phyloP scores from a whole-genome alignment of 1,140 invertebrate species.

The Lerema accius region DNA sequence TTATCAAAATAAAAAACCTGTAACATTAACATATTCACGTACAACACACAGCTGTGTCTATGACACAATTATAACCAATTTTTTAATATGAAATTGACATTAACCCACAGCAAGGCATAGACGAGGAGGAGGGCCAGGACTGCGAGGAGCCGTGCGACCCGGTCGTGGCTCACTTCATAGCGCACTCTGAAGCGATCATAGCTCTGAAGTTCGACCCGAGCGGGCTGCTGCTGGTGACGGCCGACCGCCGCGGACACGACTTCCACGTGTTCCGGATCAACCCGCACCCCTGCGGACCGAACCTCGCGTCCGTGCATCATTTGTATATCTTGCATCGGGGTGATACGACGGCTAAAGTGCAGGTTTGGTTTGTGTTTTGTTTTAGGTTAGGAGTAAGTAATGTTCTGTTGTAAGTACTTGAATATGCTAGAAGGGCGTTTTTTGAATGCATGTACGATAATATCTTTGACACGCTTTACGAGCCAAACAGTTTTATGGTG shows the following conservation, averaged over 20 bases:
- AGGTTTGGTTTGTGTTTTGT: no score
- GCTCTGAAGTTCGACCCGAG: slow-evolving; percentile 96
- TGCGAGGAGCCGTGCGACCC: slow-evolving; percentile 84
- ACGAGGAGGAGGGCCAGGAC: slow-evolving; percentile 84
- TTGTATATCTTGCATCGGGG: slow-evolving; percentile 96
- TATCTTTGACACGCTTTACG: no score
- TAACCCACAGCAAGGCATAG: slow-evolving; percentile 77
- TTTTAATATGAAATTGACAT: no score
- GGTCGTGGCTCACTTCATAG: slow-evolving; percentile 96
- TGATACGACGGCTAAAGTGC: slow-evolving; percentile 92
- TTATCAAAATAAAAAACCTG: no score
- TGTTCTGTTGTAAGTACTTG: no score
- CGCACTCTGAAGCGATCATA: slow-evolving; percentile 95
- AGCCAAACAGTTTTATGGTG: no score
- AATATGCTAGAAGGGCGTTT: no score
- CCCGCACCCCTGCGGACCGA: slow-evolving; percentile 94
- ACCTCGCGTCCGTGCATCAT: slow-evolving; percentile 96
- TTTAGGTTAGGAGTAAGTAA: no score
- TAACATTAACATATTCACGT: no score
- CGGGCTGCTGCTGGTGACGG: slow-evolving; percentile 95
- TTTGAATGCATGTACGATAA: no score
- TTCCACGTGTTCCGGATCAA: slow-evolving; percentile 98
- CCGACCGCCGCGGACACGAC: slow-evolving; percentile 96
- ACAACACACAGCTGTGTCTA: no score
- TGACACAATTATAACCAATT: no score